Evolutionary conservation across 2,888 invertebrate species (phyloP).

Genomic region (Proisotoma minuta): DNA sequence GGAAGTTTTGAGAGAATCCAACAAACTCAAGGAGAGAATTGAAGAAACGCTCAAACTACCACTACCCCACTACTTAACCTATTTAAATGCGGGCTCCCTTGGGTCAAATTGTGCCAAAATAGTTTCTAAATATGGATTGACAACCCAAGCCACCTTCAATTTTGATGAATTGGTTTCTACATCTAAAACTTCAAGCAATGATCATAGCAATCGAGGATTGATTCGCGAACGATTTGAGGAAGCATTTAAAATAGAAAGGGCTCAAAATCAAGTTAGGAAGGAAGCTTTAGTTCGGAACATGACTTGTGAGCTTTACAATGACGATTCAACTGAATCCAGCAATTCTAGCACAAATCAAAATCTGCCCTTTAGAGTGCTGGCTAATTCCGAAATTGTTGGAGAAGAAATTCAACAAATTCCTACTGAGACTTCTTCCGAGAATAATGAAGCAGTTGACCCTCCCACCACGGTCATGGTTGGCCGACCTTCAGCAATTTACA

Average conservation of each 20-base stretch:
- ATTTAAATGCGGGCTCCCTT: slow-evolving; percentile 21
- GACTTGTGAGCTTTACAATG: neutral
- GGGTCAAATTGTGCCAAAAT: slow-evolving; percentile 23
- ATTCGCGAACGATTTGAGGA: slow-evolving; percentile 5
- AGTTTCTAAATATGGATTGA: slow-evolving; percentile 18
- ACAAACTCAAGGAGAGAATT: slow-evolving; percentile 28
- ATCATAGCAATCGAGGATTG: neutral
- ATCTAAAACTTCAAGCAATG: neutral
- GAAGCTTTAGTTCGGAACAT: neutral
- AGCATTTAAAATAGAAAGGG: slow-evolving; percentile 2
- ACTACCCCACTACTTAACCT: slow-evolving; percentile 29
- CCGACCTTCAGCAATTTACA: neutral
- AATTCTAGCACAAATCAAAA: too few relatives aligned
- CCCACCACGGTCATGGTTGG: neutral
- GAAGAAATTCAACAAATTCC: neutral
- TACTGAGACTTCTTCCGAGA: neutral
- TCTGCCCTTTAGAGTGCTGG: neutral
- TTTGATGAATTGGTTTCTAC: slow-evolving; percentile 18
- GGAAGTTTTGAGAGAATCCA: slow-evolving; percentile 21
- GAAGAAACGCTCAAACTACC: slow-evolving; percentile 28
- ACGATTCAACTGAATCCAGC: too few relatives aligned
- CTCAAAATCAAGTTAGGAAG: neutral
- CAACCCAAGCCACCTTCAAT: slow-evolving; percentile 23
- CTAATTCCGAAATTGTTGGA: neutral
- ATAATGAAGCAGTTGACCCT: too few relatives aligned